Evolutionary conservation across 2,797 vertebrate species (phyloP), one percentile per base, ranked within the genome.

Genomic region (Cuniculus paca): DNA sequence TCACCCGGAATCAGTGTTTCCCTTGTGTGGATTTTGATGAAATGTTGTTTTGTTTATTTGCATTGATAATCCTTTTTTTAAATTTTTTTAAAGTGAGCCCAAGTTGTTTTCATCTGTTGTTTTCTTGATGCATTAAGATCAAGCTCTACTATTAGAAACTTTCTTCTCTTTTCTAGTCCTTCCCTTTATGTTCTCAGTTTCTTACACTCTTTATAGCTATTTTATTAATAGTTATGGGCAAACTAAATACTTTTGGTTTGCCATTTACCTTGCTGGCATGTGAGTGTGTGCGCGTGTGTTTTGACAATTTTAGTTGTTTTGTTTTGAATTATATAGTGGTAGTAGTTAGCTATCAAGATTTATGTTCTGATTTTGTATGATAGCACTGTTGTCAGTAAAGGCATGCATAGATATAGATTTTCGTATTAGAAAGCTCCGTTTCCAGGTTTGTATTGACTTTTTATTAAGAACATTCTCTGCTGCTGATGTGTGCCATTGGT

Each of bases 11-110:
- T 84, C 20, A 42, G 72, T 82, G 20, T 88, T 94, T 97, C 19
- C 48, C 20, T 22, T 22, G 60, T 90, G 39, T 94, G 77, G 80
- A 94, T 93, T 68, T 81, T 91, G 63, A 58, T 87, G n/a, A 91
- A 91, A 72, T 94, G 39, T 88, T 94, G 60, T 42, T 95, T 95
- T 88, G 36, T 61, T 94, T 96, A 81, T 94, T 84, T 91, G 60
- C 34, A 50, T 95, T 79, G 77, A 79, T 94, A 84, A 95, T 6
- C 36, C 12, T 90, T 92, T 79, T 36, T 94, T 92, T 28, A 28
- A 9, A 9, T 19, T 54, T 82, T 85, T 94, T 80, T 68, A 26
- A 74, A 96, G 75, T 91, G 80, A 93, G 22, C 34, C 34, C 80
- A 89, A 54, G 42, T 95, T 95, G 36, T 28, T 87, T 94, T 63